Base-by-base conservation (phyloP, 30 jellyfish, hydroid and myxozoan species). In the Hydractinia echinata region DNA sequence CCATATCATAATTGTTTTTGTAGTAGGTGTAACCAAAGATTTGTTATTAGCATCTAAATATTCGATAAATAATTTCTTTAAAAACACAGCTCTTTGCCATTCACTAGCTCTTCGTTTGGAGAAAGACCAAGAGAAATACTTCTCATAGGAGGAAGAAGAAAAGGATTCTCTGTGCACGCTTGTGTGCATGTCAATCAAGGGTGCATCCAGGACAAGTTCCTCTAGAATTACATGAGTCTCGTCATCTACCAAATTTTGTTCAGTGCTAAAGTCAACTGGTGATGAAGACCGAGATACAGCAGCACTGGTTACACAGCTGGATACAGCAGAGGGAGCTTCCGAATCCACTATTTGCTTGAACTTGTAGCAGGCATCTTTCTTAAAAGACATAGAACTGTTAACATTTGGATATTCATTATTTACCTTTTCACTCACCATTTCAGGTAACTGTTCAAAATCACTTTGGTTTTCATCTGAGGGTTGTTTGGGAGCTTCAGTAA, bases 71-170 rank as follows among this genome's bases (percentile, higher is more conserved):
- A 58, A 61, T 15, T 50, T 53, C 61, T 87, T 87, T 56, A 93
- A 13, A 61, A 73, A 86, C 55, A 84, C 76, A 4, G 96, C 96
- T 48, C 99, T 73, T 61, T 93, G 96, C 96, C 96, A 87, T 70
- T 93, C 99, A 5, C 89, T 19, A n/a, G 99, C 99, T 68, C 99
- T 54, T 5, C 99, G 92, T 73, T 93, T 93, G 30, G 95, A 83
- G 55, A 83, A 81, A 15, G 96, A 83, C 99, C 99, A 93, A 21
- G 84, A 20, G 44, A 62, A 69, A 79, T 83, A 93, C 64, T 83
- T 86, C 11, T 93, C 86, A 15, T 80, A 6, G n/a, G 95, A 67
- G 58, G 54, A 70, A 8, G 95, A 95, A 61, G 97, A 58, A 61
- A 82, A 93, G 54, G 71, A 90, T 55, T 20, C 73, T 18, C 67